Evolutionary conservation across 2,797 vertebrate genomes (phyloP), one percentile per base, ranked within the genome.

Genomic region (Esox lucius): DNA sequence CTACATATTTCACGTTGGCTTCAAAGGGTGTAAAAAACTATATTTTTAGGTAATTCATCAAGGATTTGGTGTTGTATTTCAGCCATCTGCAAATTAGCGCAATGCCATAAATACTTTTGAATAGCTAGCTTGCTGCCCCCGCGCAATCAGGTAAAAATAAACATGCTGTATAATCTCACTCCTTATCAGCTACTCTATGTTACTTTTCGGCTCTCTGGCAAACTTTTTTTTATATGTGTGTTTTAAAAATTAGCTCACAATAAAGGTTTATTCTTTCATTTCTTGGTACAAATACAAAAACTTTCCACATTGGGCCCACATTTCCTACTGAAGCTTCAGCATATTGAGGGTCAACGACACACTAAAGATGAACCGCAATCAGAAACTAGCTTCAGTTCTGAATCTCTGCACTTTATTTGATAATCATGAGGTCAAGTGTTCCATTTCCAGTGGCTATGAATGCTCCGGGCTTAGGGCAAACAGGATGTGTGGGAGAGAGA

Each of bases 341-440:
- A 33, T 31, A 15, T 65, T 5, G 28, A 28, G 62, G 62, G 28
- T 33, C 62, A 33, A 65, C 28, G 6, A 65, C 24, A 28, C 13
- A 17, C 15, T 65, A 8, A 16, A 16, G 26, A 65, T 31, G 15
- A 31, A 65, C 62, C 16, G 24, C 62, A 16, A 33, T 65, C 62
- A 65, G 62, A 65, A 33, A 65, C 16, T 9, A 65, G 62, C 61
- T 65, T 19, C 28, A 17, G 26, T 33, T 31, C 24, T 35, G 64
- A 31, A 33, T 66, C 26, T 33, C 26, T 13, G 56, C 56, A 61
- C 22, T 61, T 71, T 85, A 68, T 80, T 76, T 82, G 80, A 85
- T 71, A 72, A 72, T 39, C 35, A 59, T 26, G 62, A 81, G 68
- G 67, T 61, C 22, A 75, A 70, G 51, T 69, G 67, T 48, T 69